A percentile compares a stretch with the other conserved stretches of the same genome.
Conservation (phyloP, 2,888 invertebrate species). For the Phyllotreta cruciferae region DNA sequence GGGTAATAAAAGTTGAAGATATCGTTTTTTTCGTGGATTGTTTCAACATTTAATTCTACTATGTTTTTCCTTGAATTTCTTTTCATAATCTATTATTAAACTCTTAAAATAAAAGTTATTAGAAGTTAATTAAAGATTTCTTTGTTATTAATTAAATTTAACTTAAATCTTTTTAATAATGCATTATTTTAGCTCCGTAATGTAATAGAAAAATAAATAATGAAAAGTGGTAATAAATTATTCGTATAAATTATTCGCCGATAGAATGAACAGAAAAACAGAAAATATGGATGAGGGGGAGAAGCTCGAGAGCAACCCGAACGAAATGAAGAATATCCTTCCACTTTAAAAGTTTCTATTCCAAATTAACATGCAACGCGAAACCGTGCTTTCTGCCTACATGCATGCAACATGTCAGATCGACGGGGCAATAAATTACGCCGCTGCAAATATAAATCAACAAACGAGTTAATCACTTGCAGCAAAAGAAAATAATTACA, state of each 20-base stretch:
- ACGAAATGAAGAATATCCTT: conserved; percentile 42
- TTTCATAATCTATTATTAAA: no score
- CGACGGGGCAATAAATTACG: conserved; percentile 57
- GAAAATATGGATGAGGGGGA: conserved; percentile 20
- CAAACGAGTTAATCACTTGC: conserved; percentile 62
- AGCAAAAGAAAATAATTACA: conserved; percentile 61
- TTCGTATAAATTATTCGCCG: background rate
- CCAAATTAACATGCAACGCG: conserved; percentile 60
- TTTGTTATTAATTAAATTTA: no score
- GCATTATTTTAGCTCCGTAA: no score
- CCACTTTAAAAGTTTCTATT: conserved; percentile 51
- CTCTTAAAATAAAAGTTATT: no score
- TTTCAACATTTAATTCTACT: conserved; percentile 6
- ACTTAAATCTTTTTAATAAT: no score
- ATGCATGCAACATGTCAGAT: conserved; percentile 61
- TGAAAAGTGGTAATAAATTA: no score
- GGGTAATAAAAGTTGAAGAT: conserved; percentile 13
- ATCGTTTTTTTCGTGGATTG: background rate
- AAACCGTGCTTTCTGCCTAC: conserved; percentile 60
- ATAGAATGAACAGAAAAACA: conserved; percentile 14
- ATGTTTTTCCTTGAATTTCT: no score
- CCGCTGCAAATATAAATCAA: conserved; percentile 60
- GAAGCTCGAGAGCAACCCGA: conserved; percentile 19
- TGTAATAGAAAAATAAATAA: no score
- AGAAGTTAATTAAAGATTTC: no score